Conservation (phyloP, 2,113 vertebrate species). For the Tetrao urogallus region DNA sequence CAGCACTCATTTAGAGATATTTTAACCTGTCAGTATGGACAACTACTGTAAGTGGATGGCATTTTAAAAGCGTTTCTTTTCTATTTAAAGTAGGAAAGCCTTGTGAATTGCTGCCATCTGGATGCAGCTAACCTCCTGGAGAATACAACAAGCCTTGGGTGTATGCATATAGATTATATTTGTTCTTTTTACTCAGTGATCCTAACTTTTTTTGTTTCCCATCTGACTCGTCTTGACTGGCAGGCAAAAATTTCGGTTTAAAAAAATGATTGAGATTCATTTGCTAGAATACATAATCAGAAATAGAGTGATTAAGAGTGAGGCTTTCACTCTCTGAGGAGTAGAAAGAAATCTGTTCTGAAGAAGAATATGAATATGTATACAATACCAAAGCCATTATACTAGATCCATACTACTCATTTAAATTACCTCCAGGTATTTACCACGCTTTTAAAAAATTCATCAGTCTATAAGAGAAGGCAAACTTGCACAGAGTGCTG, state of each 20-base stretch:
- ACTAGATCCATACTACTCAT: constrained; percentile 55
- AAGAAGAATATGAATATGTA: constrained; percentile 65
- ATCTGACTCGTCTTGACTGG: constrained; percentile 43
- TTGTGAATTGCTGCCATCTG: neutral
- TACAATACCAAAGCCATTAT: constrained; percentile 35
- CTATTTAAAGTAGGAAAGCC: neutral
- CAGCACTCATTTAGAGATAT: neutral
- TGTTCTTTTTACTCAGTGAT: constrained; percentile 12
- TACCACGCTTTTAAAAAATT: constrained; percentile 13
- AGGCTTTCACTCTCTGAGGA: constrained; percentile 65
- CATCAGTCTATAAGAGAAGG: neutral
- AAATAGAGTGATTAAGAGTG: constrained; percentile 66
- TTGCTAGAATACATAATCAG: constrained; percentile 46
- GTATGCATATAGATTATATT: neutral
- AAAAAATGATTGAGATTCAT: constrained; percentile 64
- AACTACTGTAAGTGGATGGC: neutral
- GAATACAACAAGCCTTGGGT: neutral
- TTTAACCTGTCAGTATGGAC: neutral
- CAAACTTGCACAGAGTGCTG: neutral
- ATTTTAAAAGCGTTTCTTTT: neutral
- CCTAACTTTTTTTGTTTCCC: constrained; percentile 39
- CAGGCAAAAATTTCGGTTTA: constrained; percentile 52
- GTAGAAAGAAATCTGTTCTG: constrained; percentile 55
- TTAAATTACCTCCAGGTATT: constrained; percentile 38
- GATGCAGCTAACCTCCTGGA: neutral